These are phyloP conservation scores for Cromileptes altivelis DNA, from an alignment of 2,113 vertebrate genomes.

Conservation along the genomic window DNA sequence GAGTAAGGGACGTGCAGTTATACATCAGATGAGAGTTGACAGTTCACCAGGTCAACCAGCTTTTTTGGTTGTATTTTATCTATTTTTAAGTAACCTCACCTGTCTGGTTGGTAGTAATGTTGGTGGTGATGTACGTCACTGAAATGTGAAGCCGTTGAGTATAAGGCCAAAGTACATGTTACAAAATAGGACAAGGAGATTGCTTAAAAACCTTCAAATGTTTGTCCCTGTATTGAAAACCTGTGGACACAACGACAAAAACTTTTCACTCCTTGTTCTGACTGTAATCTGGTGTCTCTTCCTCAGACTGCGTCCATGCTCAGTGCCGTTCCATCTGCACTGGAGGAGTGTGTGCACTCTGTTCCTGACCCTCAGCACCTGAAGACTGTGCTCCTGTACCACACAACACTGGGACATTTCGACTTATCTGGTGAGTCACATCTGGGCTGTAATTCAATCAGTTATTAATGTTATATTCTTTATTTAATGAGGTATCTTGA, in stretches of 20 bases:
- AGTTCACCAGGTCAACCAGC: no score
- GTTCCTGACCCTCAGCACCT: constrained; percentile 74
- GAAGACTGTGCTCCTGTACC: constrained; percentile 75
- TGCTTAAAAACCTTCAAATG: background rate
- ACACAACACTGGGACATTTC: constrained; percentile 70
- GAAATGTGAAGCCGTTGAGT: no score
- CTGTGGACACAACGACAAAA: no score
- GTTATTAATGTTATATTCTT: background rate
- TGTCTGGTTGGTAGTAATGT: no score
- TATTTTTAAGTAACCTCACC: no score
- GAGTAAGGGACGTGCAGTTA: no score
- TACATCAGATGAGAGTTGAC: no score
- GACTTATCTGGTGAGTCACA: constrained; percentile 68
- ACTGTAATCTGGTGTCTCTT: background rate
- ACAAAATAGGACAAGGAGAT: no score
- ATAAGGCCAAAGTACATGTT: no score
- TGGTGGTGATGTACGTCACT: no score
- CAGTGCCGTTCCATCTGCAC: constrained; percentile 66
- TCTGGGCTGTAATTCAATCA: background rate
- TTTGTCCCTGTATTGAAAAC: background rate
- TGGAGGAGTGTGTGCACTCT: constrained; percentile 81
- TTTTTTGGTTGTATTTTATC: no score
- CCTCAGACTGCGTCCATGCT: constrained; percentile 78
- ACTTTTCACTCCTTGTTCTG: background rate
- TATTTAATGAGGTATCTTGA: background rate